Evolutionary conservation across 1,140 invertebrate species (phyloP).

Genomic region (Dreissena polymorpha): DNA sequence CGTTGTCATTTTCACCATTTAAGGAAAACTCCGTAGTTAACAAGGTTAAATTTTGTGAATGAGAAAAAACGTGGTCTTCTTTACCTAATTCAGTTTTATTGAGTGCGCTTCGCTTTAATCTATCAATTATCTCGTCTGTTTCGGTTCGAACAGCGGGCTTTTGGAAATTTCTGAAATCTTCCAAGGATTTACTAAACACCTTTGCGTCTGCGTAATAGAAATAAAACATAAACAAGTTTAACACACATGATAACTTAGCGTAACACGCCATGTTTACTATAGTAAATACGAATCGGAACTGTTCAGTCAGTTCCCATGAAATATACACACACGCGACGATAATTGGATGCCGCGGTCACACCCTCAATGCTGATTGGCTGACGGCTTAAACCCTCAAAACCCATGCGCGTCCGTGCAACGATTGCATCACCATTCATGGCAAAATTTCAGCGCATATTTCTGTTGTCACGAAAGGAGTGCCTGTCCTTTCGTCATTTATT

Average conservation of each 20-base stretch:
- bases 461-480: too few species aligned
- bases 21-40: conserved; percentile 25
- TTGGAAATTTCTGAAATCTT: conserved; percentile 25
- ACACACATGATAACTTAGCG: conserved; percentile 18
- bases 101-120: conserved; percentile 1
- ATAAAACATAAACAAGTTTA: conserved; percentile 37
- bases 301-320: conserved; percentile 4
- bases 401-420: too few species aligned
- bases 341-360: too few species aligned
- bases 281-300: conserved; percentile 33
- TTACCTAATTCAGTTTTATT: neutral
- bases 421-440: too few species aligned
- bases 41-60: conserved; percentile 33
- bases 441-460: too few species aligned
- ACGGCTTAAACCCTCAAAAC: too few species aligned
- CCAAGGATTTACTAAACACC: conserved; percentile 22
- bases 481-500: too few species aligned
- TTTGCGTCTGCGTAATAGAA: neutral
- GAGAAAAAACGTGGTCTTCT: conserved; percentile 13
- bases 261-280: conserved; percentile 50
- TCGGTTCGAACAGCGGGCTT: conserved; percentile 5
- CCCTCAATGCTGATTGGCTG: too few species aligned
- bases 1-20: conserved; percentile 37
- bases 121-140: neutral
- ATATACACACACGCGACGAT: too few species aligned